Conservation (phyloP, 2,113 vertebrate genomes). For the Corapipo altera region DNA sequence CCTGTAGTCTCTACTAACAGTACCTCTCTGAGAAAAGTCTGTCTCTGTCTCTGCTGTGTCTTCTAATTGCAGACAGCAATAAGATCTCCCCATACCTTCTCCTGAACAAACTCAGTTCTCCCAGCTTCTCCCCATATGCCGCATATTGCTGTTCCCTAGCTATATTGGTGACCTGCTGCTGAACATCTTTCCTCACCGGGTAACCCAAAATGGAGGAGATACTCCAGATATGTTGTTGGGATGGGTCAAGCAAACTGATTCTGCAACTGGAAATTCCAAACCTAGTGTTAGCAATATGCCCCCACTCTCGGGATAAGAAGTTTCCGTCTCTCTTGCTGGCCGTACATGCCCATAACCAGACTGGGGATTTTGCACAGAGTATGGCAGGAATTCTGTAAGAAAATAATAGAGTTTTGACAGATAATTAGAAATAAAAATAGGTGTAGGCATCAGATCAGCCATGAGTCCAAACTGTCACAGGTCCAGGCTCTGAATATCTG, state of each 20-base stretch:
- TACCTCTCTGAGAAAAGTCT: background rate
- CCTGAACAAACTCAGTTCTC: background rate
- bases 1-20: background rate
- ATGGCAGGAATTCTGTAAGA: background rate
- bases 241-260: background rate
- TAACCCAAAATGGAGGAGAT: background rate
- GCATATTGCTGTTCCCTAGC: background rate
- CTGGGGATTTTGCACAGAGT: background rate
- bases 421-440: background rate
- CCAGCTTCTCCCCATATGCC: accelerated
- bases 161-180: background rate
- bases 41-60: background rate
- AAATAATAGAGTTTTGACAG: background rate
- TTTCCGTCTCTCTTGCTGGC: background rate
- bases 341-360: background rate
- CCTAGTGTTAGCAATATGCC: background rate
- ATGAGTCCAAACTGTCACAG: background rate
- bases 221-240: background rate
- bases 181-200: background rate
- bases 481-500: background rate
- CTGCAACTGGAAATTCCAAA: background rate
- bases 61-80: background rate
- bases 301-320: background rate
- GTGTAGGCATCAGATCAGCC: background rate
- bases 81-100: background rate